A percentile compares a stretch with the other conserved stretches of the same genome.
Evolutionary conservation across 30 jellyfish, hydroid and myxozoan genomes (phyloP).

Genomic region (Catostylus mosaicus): DNA sequence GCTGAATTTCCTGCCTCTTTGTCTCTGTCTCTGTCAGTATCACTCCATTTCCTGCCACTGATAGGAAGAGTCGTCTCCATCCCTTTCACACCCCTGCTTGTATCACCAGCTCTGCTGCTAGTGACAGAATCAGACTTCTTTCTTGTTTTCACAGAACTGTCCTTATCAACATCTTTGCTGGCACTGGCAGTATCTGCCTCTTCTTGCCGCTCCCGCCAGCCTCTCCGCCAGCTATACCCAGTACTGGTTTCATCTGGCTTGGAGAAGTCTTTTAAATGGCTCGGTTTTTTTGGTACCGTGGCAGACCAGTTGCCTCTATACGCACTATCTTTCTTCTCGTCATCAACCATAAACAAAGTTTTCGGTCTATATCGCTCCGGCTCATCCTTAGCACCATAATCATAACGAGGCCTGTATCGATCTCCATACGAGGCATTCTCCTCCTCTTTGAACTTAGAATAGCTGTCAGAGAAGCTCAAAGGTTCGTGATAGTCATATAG

Average conservation of each 20-base stretch:
- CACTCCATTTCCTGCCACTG: neutral
- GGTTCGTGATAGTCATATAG: constrained; percentile 30
- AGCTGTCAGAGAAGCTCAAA: constrained; percentile 24
- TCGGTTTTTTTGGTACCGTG: constrained; percentile 53
- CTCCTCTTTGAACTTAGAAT: constrained; percentile 31
- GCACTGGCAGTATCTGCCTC: neutral
- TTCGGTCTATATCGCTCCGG: constrained; percentile 39
- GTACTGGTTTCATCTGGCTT: constrained; percentile 48
- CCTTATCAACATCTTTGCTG: neutral
- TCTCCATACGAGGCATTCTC: constrained; percentile 22
- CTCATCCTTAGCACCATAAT: constrained; percentile 8
- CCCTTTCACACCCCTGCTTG: neutral
- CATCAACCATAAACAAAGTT: constrained; percentile 55
- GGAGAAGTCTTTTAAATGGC: constrained; percentile 56
- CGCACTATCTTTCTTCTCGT: constrained; percentile 34
- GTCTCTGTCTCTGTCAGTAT: neutral
- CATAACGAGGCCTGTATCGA: constrained; percentile 46
- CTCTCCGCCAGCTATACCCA: constrained; percentile 18
- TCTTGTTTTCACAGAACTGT: neutral
- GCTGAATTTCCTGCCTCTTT: neutral
- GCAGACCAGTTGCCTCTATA: constrained; percentile 73
- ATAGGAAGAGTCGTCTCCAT: neutral
- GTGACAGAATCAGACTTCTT: no score
- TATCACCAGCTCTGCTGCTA: neutral
- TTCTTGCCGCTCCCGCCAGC: neutral